These are phyloP conservation scores for Chorisops tibialis DNA, from an alignment of 2,888 invertebrate species.

Conservation along the genomic window DNA sequence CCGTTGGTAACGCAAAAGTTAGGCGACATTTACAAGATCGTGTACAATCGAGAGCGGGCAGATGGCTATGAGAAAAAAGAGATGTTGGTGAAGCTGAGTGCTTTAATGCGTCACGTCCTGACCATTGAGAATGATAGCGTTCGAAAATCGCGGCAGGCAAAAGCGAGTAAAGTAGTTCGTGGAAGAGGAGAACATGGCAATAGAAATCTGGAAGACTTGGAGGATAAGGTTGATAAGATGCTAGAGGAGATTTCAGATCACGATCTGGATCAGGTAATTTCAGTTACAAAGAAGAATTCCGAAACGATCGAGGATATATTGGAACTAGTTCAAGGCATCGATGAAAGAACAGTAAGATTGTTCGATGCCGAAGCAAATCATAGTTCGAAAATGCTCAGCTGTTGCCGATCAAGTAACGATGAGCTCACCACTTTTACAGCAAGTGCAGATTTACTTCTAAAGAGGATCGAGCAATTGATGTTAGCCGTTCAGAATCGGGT, in stretches of 20 bases:
- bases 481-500: constrained; percentile 39
- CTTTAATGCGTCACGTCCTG: constrained; percentile 40
- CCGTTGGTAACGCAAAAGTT: constrained; percentile 28
- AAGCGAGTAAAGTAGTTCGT: neutral
- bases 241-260: neutral
- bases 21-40: constrained; percentile 19
- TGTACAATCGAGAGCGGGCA: constrained; percentile 11
- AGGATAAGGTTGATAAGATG: constrained; percentile 3
- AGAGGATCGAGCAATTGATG: constrained; percentile 43
- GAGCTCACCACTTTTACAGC: constrained; percentile 45
- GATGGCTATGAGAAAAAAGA: constrained; percentile 37
- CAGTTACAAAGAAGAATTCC: constrained; percentile 26
- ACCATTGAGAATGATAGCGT: constrained; percentile 37
- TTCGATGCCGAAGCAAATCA: constrained; percentile 38
- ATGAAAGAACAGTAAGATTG: constrained; percentile 42
- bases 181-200: neutral
- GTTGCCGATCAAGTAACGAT: constrained; percentile 42
- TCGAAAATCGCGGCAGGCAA: neutral
- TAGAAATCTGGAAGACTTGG: constrained; percentile 2
- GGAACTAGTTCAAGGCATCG: constrained; percentile 40
- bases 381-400: constrained; percentile 38
- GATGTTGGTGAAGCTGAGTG: constrained; percentile 38
- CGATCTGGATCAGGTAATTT: constrained; percentile 5
- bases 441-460: constrained; percentile 45
- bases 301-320: constrained; percentile 44